These are phyloP conservation scores for Drosophila athabasca DNA, from an alignment of 1,140 invertebrate genomes.

Conservation along the genomic window DNA sequence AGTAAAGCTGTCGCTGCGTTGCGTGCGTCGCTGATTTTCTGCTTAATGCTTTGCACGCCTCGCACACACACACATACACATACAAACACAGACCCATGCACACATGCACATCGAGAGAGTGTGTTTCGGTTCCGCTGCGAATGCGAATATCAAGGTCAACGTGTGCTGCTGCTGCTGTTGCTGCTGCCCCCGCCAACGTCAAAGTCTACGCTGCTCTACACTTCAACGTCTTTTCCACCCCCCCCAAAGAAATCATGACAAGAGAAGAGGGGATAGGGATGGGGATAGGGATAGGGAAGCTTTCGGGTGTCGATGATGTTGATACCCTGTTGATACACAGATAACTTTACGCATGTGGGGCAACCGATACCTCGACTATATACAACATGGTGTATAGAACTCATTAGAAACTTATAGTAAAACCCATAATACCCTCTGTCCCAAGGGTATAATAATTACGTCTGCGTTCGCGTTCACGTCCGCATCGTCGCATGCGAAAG, in stretches of 20 bases:
- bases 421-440: neutral
- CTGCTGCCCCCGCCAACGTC: slow-evolving; percentile 11
- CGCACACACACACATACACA: no score
- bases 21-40: slow-evolving; percentile 63
- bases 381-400: no score
- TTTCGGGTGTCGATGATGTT: no score
- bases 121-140: slow-evolving; percentile 73
- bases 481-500: slow-evolving; percentile 26
- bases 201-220: neutral
- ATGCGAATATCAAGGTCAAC: slow-evolving; percentile 83
- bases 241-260: slow-evolving; percentile 58
- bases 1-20: slow-evolving; percentile 51
- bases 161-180: slow-evolving; percentile 53
- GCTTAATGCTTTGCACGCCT: slow-evolving; percentile 64
- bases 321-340: no score
- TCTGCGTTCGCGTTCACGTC: no score
- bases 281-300: no score
- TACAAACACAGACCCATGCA: no score
- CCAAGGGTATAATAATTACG: no score
- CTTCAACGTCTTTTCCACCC: neutral
- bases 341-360: no score
- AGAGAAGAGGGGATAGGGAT: slow-evolving; percentile 16
- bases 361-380: no score
- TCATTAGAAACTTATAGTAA: neutral
- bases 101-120: slow-evolving; percentile 2